phyloP scores from a whole-genome alignment of 1,140 invertebrate genomes.

The Drosophila nikananu region DNA sequence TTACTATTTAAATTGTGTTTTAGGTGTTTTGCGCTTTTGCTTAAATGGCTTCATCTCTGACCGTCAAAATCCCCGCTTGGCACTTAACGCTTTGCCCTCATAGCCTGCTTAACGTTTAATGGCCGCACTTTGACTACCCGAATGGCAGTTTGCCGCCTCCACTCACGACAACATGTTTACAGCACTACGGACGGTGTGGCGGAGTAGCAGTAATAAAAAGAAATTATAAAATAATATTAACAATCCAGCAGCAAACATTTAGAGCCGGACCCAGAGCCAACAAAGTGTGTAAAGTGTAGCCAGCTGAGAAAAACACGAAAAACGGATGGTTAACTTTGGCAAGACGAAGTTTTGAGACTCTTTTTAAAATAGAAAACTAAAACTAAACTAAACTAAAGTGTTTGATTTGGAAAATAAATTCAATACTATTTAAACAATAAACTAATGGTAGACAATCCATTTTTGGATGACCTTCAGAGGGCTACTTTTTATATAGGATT shows the following conservation, averaged over 20 bases:
- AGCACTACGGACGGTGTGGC: conserved; percentile 18
- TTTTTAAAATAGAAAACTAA: background rate
- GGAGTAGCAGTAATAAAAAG: conserved; percentile 64
- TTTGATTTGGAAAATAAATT: background rate
- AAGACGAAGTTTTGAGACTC: background rate
- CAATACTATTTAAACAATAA: background rate
- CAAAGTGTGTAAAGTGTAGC: conserved; percentile 55
- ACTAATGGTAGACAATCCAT: background rate
- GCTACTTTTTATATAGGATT: no score
- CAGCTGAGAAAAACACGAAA: conserved; percentile 29
- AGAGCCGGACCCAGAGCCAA: conserved; percentile 43
- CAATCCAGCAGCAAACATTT: conserved; percentile 64
- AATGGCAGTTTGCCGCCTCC: conserved; percentile 25
- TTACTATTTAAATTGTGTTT: conserved; percentile 3
- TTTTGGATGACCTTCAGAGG: no score
- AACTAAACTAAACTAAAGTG: no score
- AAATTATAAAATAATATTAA: conserved; percentile 83
- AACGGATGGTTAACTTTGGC: background rate
- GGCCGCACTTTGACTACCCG: conserved; percentile 38
- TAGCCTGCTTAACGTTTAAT: conserved; percentile 54
- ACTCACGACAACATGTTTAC: conserved; percentile 52
- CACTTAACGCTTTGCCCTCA: conserved; percentile 28
- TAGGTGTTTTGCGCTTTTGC: background rate
- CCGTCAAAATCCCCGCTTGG: conserved; percentile 28
- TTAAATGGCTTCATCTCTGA: conserved; percentile 30